Base-by-base conservation (phyloP, 1,140 invertebrate genomes). In the Aphelenchoides fujianensis region DNA sequence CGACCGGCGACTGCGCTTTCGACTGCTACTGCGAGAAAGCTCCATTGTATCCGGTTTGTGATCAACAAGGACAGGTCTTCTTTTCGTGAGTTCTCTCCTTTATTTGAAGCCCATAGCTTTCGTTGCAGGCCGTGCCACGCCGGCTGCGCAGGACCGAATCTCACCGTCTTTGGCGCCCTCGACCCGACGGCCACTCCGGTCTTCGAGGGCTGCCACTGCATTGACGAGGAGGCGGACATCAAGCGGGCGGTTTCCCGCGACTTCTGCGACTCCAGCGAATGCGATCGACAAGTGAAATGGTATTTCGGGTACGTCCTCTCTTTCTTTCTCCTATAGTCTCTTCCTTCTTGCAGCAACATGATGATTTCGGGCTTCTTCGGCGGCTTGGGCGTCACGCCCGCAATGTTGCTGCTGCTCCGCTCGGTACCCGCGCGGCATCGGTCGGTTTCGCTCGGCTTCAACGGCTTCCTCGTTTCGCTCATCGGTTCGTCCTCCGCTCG, bases 31-130 rank as follows among this genome's bases (percentile, higher is more conserved):
- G 82, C 66, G 81, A 82, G 27, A 57, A 57, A 7, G 71, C 74
- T 23, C 79, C 83, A 5, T 48, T 83, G 7, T 83, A 82, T 67
- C 82, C 82, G 48, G 82, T 83, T 32, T 83, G 82, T 64, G 77
- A 80, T 63, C 32, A 7, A 32, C 61, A 27, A 5, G 83, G 83
- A 19, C 35, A 36, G 23, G 67, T 80, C 0, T 84, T 69, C 68
- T 83, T 74, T 36, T 83, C 81, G 19, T n/a, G n/a, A n/a, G n/a
- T n/a, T n/a, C n/a, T n/a, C n/a, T n/a, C n/a, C n/a, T n/a, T n/a
- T n/a, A n/a, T n/a, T n/a, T n/a, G n/a, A n/a, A n/a, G n/a, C n/a
- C n/a, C n/a, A n/a, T n/a, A n/a, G n/a, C n/a, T n/a, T n/a, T n/a
- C n/a, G 23, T 48, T 48, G 23, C 41, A 16, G 12, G 23, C 41